Evolutionary conservation across 2,797 vertebrate genomes (phyloP), one percentile per base, ranked within the genome.

Genomic region (Clarias laeviceps): DNA sequence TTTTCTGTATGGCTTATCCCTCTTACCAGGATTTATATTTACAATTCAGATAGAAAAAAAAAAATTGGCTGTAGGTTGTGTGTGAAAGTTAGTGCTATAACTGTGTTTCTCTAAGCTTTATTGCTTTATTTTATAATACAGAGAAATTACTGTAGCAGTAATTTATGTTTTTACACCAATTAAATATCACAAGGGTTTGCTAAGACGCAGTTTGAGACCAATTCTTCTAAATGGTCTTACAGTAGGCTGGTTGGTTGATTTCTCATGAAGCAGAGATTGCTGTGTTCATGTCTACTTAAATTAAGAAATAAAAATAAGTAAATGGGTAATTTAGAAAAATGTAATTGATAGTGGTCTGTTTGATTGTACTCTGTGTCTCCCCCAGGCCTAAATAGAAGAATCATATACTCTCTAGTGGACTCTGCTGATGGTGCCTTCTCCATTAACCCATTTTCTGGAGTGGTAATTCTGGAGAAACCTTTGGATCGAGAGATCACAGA

Each of bases 401-500:
- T 99, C 74, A 93, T 93, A 64, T 99, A 99, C 92, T 97, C 97
- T 8, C 92, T 99, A 88, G 83, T 96, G 86, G 94, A 96, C 88
- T 97, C 97, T 14, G 95, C 96, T 83, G 93, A 94, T 4, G 96
- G 96, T 0, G 93, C 97, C 56, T 99, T 99, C 91, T 99, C 98
- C 87, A 95, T 99, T 61, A 95, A 98, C 57, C 95, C 97, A 0
- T 89, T 93, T 4, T 97, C 97, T 80, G 98, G 98, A 87, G 96
- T 99, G 87, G 90, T 99, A 82, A 93, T 90, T 66, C 91, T 99
- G 84, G 97, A 99, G 91, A 97, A 93, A 82, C 88, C 96, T 90
- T 92, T 99, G 90, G 98, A 99, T 93, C 94, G 97, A 86, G 98
- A 99, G 83, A 92, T 95, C 11, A 95, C 93, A 70, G 97, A 98